These are phyloP conservation scores for Trachythela sp. DNA, from an alignment of 64 coral and sea anemone genomes.

Conservation along the genomic window DNA sequence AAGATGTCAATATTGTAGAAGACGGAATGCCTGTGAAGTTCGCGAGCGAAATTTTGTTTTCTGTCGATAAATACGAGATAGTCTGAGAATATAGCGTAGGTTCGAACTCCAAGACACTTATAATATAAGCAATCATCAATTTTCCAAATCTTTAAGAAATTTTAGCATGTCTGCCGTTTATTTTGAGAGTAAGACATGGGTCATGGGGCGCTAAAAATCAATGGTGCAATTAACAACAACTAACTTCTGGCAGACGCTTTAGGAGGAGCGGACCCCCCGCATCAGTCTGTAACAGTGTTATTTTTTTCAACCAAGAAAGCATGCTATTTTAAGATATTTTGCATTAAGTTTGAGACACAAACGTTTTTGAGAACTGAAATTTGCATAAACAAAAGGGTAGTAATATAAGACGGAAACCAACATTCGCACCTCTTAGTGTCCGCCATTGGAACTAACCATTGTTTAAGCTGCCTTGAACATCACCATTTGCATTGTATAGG, in stretches of 20 bases:
- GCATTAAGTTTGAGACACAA: too few relatives aligned
- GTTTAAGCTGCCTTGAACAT: background rate
- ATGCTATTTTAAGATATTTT: too few relatives aligned
- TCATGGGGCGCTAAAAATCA: background rate
- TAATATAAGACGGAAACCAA: too few relatives aligned
- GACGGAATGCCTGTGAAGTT: slow-evolving; percentile 65
- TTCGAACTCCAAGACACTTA: background rate
- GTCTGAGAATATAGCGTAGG: slow-evolving; percentile 41
- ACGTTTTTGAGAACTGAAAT: too few relatives aligned
- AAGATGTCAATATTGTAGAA: slow-evolving; percentile 48
- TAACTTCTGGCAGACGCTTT: too few relatives aligned
- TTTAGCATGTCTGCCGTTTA: background rate
- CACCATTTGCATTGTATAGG: background rate
- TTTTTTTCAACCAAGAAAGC: too few relatives aligned
- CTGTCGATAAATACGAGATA: slow-evolving; percentile 78
- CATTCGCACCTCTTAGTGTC: too few relatives aligned
- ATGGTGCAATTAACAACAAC: background rate
- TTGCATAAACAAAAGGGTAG: too few relatives aligned
- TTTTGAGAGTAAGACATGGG: background rate
- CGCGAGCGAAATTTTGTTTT: slow-evolving; percentile 68
- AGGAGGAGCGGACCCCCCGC: too few relatives aligned
- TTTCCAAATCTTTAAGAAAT: background rate
- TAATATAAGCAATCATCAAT: background rate
- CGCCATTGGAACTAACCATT: background rate
- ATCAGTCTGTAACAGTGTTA: too few relatives aligned